These are phyloP conservation scores for Archips crataeganus DNA, from an alignment of 2,888 invertebrate genomes.

Conservation along the genomic window DNA sequence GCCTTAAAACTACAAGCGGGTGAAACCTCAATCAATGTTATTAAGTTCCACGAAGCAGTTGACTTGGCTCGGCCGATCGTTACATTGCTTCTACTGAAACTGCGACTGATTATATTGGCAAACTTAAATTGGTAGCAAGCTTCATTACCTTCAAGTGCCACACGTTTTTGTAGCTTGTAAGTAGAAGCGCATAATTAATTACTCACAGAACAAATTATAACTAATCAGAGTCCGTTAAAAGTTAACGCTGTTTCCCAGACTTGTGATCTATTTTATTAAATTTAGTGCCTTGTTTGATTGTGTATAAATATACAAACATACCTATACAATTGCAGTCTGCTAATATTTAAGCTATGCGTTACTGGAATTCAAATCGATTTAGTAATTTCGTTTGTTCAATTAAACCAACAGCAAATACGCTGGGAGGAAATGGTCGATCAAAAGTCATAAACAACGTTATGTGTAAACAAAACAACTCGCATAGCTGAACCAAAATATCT, in stretches of 20 bases:
- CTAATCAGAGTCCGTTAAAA: background rate
- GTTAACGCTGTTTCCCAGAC: background rate
- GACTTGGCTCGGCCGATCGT: constrained; percentile 4
- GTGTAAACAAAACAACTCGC: constrained; percentile 4
- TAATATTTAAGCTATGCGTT: no score
- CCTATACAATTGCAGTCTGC: no score
- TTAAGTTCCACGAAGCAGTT: constrained; percentile 21
- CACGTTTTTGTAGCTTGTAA: background rate
- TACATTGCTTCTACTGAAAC: constrained; percentile 18
- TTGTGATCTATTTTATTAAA: background rate
- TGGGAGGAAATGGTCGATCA: background rate
- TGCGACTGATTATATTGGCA: constrained; percentile 14
- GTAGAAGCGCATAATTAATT: background rate
- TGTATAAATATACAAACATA: background rate
- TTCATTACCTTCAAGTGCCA: background rate
- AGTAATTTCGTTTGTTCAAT: background rate
- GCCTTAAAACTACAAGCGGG: constrained; percentile 15
- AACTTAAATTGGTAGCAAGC: constrained; percentile 5
- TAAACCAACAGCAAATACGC: background rate
- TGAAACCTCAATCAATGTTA: constrained; percentile 26
- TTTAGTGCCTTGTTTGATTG: background rate
- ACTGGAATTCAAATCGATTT: background rate
- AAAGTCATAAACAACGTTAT: background rate
- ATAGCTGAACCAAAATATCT: background rate
- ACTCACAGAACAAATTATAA: background rate